Evolutionary conservation across 1,140 invertebrate genomes (phyloP).

Genomic region (Tetramorium parvispinum): DNA sequence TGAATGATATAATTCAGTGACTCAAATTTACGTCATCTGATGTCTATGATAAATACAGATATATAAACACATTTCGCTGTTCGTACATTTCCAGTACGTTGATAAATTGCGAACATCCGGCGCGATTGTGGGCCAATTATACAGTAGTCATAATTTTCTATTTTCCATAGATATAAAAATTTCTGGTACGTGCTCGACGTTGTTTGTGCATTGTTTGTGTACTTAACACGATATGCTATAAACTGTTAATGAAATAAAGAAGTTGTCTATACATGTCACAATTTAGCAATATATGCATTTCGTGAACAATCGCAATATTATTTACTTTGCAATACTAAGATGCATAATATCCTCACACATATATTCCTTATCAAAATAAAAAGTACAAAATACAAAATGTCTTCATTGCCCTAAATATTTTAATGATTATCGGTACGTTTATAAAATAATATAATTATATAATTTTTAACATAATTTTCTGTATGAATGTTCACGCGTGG

Average conservation of each 20-base stretch:
- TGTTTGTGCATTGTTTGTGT: not conserved
- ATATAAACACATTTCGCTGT: not conserved
- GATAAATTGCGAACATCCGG: conserved; percentile 22
- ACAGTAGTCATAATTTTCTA: not conserved
- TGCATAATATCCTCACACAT: not conserved
- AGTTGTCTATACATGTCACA: not conserved
- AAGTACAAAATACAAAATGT: not conserved
- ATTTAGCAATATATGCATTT: not conserved
- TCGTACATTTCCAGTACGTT: not conserved
- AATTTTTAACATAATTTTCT: not conserved
- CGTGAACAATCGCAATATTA: not conserved
- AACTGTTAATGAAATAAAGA: not conserved
- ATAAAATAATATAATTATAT: not conserved
- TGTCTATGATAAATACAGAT: conserved; percentile 1
- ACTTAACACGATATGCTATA: conserved; percentile 4
- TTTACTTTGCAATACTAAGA: not conserved
- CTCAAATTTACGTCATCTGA: conserved; percentile 28
- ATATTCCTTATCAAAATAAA: not conserved
- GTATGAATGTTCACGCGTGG: too few relatives aligned
- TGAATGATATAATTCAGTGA: not conserved
- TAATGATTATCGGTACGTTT: not conserved
- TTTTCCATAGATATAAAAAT: not conserved
- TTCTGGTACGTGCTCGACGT: not conserved
- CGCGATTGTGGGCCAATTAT: not conserved
- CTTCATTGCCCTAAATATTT: not conserved